phyloP scores from a whole-genome alignment of 2,888 invertebrate species.

The Eupithecia subfuscata region DNA sequence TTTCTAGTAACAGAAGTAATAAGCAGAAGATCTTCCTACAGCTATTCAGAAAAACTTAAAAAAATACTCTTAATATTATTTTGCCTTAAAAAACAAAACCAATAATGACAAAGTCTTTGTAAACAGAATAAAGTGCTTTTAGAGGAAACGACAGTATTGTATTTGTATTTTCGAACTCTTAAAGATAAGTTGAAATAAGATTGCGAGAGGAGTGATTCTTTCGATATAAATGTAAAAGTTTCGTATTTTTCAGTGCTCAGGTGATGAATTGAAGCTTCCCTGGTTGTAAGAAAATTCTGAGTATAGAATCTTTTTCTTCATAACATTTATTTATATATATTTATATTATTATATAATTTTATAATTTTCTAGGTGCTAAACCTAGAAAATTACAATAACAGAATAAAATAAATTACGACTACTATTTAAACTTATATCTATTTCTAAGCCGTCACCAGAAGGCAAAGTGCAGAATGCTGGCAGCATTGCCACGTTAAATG shows the following conservation, averaged over 20 bases:
- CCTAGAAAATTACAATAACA: too few species aligned
- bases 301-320: too few species aligned
- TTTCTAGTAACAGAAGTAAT: too few species aligned
- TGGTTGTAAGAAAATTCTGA: neutral
- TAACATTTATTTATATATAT: too few species aligned
- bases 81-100: neutral
- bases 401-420: too few species aligned
- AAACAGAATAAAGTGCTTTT: constrained; percentile 4
- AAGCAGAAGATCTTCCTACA: neutral
- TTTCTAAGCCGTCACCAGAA: too few species aligned
- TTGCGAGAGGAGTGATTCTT: neutral
- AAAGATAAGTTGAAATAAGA: constrained; percentile 1
- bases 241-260: neutral
- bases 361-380: too few species aligned
- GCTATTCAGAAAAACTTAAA: neutral
- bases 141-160: neutral
- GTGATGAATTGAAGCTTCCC: neutral
- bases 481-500: too few species aligned
- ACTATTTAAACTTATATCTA: too few species aligned
- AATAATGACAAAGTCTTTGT: neutral
- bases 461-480: too few species aligned
- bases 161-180: neutral
- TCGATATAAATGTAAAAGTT: neutral
- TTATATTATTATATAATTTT: too few species aligned
- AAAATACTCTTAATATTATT: neutral